Conservation (phyloP, 1,140 invertebrate species). For the Heliothis subflexa region DNA sequence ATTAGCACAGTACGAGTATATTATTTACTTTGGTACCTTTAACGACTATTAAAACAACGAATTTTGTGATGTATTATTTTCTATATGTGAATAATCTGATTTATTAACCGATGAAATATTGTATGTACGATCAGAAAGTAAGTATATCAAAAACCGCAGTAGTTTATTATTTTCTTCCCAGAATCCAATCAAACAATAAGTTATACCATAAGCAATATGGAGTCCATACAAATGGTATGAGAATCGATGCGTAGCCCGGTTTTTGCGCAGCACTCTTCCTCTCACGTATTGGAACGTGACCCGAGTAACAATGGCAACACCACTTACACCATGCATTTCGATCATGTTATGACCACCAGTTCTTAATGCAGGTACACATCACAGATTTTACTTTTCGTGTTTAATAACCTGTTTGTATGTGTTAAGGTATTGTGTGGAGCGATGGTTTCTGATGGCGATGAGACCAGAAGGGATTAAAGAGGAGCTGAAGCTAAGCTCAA, state of each 20-base stretch:
- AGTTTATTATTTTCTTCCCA: background rate
- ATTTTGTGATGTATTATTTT: background rate
- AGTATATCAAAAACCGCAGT: background rate
- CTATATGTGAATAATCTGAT: too few relatives aligned
- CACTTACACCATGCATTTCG: slow-evolving; percentile 16
- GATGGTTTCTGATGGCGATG: too few relatives aligned
- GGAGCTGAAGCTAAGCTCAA: too few relatives aligned
- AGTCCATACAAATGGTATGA: background rate
- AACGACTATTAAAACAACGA: background rate
- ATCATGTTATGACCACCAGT: background rate
- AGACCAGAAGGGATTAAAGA: too few relatives aligned
- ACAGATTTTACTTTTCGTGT: background rate
- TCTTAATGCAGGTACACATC: background rate
- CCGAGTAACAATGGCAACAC: background rate
- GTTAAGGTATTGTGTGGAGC: too few relatives aligned
- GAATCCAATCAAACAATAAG: background rate
- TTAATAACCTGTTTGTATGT: too few relatives aligned
- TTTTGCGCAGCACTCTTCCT: slow-evolving; percentile 29
- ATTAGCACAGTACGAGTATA: background rate
- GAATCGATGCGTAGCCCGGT: background rate
- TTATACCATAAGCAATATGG: background rate
- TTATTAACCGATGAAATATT: too few relatives aligned
- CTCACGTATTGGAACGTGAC: slow-evolving; percentile 8
- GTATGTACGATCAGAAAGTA: background rate
- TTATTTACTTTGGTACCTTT: background rate